Conservation (phyloP, 1,140 invertebrate species). For the Cydia pomonella region DNA sequence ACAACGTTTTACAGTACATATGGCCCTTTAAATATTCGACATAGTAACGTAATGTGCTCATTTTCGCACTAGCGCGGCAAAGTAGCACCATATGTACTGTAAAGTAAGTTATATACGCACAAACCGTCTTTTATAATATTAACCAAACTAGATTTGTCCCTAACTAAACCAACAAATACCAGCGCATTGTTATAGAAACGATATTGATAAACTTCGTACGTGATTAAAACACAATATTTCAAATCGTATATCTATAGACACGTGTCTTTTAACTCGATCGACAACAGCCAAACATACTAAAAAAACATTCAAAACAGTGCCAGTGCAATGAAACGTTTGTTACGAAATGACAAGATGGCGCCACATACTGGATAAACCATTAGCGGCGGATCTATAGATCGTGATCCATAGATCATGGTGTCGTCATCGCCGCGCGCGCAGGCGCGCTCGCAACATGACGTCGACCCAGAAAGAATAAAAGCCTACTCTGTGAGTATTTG, state of each 20-base stretch:
- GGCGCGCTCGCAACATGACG: constrained; percentile 68
- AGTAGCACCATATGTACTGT: too few species aligned
- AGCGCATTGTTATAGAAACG: too few species aligned
- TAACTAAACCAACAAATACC: too few species aligned
- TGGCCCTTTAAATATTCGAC: too few species aligned
- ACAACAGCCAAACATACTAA: background rate
- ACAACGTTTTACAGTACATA: too few species aligned
- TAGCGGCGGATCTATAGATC: constrained; percentile 54
- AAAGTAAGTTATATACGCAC: too few species aligned
- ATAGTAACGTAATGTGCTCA: too few species aligned
- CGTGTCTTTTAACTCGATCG: background rate
- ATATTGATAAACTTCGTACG: too few species aligned
- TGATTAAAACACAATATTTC: background rate
- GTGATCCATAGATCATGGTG: constrained; percentile 74
- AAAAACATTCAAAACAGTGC: background rate
- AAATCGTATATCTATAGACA: background rate
- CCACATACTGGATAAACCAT: constrained; percentile 44
- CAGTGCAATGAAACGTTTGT: constrained; percentile 11
- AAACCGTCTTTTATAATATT: too few species aligned
- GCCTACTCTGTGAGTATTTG: constrained; percentile 72
- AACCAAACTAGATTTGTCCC: too few species aligned
- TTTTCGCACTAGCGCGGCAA: too few species aligned
- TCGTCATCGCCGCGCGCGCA: constrained; percentile 76
- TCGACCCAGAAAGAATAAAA: constrained; percentile 75
- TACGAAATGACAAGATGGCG: constrained; percentile 28